Conservation (phyloP, 2,888 invertebrate genomes). For the Quadriops clusia region DNA sequence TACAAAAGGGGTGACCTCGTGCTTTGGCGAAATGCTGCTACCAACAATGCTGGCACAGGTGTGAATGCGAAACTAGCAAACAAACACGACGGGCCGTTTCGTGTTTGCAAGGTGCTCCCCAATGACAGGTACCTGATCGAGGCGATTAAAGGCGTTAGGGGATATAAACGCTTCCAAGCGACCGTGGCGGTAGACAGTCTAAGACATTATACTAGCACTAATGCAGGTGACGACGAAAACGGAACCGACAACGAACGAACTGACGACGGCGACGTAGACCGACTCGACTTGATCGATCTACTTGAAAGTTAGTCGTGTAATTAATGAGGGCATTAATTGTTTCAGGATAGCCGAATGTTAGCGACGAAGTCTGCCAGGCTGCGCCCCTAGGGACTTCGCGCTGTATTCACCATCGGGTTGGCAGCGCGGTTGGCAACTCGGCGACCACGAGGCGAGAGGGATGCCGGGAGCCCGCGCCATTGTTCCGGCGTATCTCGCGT, state of each 20-base stretch:
- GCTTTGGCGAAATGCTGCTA: slow-evolving; percentile 14
- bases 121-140: slow-evolving; percentile 14
- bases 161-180: slow-evolving; percentile 5
- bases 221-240: not conserved
- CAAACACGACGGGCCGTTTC: slow-evolving; percentile 13
- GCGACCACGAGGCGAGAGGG: no score
- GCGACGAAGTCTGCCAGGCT: no score
- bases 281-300: no score
- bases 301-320: no score
- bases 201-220: slow-evolving; percentile 3
- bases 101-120: slow-evolving; percentile 8
- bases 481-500: no score
- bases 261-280: no score
- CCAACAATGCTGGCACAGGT: slow-evolving; percentile 13
- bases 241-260: not conserved
- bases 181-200: slow-evolving; percentile 6
- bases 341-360: no score
- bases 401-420: no score
- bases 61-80: slow-evolving; percentile 15
- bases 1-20: slow-evolving; percentile 15
- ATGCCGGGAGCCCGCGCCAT: no score
- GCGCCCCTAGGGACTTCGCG: no score
- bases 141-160: slow-evolving; percentile 12
- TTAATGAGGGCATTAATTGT: no score
- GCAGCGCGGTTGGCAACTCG: no score